Base-by-base conservation (phyloP, 1,140 invertebrate genomes). In the Tyrophagus putrescentiae region DNA sequence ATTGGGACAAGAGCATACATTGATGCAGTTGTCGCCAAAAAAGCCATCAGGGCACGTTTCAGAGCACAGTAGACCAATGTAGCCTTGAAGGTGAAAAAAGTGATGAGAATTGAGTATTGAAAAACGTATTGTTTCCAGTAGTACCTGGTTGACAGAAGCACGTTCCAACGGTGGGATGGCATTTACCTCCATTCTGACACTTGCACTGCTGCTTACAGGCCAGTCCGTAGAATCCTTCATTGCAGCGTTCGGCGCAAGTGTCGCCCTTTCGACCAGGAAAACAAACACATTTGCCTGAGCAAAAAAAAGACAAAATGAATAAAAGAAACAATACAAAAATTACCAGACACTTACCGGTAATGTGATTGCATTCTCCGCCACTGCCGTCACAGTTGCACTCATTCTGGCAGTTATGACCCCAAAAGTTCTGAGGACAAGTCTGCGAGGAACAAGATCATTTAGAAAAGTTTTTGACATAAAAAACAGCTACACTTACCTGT, bases 1-100 rank as follows among this genome's bases (percentile, higher is more conserved):
- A 54, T 79, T 83, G 58, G 77, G 74, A 68, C 88, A 91, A 60
- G 82, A 77, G 48, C 72, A 73, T 0, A 80, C 56, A 56, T 79
- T 72, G 79, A 89, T 85, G 68, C 89, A 93, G 68, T 89, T 84
- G 61, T 87, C 82, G 21, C 88, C 88, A 71, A 80, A 90, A 70
- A 85, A 91, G 50, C 88, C 87, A 69, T 88, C 85, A 0, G 87
- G 86, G 66, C 89, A 93, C 16, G 18, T 63, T 66, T 67, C 60
- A 33, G 70, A 69, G 65, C 76, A 77, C 11, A 68, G 64, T 42
- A 64, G 69, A 65, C 69, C 71, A 56, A 71, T 73, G 34, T 3
- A 59, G 7, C 21, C 9, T 50, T 11, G 28, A 50, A 11, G 9
- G 21, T 9, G 28, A 11, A 21, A 11, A 50, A 50, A 50, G 11